These are phyloP conservation scores for Brachionus rubens DNA, from an alignment of 1,140 invertebrate genomes.

Conservation along the genomic window DNA sequence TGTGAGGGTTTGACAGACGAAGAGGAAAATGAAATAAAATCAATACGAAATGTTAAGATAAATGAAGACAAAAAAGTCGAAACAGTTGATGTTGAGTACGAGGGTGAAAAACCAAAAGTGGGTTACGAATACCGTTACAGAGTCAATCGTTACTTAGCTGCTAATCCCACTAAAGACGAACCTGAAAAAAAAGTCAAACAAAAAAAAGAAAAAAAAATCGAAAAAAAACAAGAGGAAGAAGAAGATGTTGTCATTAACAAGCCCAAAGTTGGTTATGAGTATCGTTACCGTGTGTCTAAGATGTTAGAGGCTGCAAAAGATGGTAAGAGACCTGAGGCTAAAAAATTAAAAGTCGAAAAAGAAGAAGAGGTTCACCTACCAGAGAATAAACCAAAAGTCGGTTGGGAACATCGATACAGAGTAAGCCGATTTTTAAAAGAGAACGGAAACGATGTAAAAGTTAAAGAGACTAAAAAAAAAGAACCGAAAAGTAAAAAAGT, in stretches of 20 bases:
- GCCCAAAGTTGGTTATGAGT: background rate
- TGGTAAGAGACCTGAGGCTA: no score
- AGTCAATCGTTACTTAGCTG: background rate
- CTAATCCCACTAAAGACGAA: background rate
- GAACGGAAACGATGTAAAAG: no score
- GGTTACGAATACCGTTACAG: conserved; percentile 30
- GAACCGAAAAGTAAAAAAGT: background rate
- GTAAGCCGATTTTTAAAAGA: background rate
- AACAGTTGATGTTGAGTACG: background rate
- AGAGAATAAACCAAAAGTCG: conserved; percentile 2
- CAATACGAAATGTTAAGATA: background rate
- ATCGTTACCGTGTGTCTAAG: background rate
- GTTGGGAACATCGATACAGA: conserved; percentile 13
- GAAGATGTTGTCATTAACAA: background rate
- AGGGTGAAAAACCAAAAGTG: conserved; percentile 40
- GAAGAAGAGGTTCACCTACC: no score
- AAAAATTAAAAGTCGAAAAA: no score
- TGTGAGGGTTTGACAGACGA: background rate
- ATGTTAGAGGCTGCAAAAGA: background rate
- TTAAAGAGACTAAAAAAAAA: background rate
- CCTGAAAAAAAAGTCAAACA: background rate
- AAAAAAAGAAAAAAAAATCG: background rate
- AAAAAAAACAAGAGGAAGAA: background rate
- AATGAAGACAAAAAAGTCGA: background rate
- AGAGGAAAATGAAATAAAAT: background rate